Percentiles rank a stretch among this genome's conserved stretches.
phyloP scores from a whole-genome alignment of 2,888 invertebrate species.

The Ryuthela nishihirai region DNA sequence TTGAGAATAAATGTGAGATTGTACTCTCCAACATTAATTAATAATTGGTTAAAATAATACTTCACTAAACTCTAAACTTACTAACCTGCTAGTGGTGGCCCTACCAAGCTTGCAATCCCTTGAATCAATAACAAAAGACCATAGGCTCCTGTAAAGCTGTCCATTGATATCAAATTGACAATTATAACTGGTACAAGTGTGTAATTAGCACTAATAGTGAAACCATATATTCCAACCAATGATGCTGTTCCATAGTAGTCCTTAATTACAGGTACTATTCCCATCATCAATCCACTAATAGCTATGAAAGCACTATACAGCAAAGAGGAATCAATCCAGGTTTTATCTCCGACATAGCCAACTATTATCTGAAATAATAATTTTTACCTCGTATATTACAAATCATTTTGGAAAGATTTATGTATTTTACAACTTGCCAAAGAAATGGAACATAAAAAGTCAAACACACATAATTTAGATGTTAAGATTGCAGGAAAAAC shows the following conservation, averaged over 20 bases:
- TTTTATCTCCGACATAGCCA: constrained; percentile 84
- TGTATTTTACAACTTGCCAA: no score
- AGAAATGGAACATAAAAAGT: no score
- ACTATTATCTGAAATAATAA: constrained; percentile 62
- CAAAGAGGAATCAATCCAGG: constrained; percentile 74
- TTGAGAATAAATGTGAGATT: no score
- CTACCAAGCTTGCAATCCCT: constrained; percentile 82
- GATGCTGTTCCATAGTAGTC: constrained; percentile 61
- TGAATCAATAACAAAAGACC: constrained; percentile 81
- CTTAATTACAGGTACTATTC: constrained; percentile 60
- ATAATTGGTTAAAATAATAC: no score
- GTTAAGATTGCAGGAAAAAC: no score
- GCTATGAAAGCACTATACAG: constrained; percentile 74
- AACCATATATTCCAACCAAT: constrained; percentile 72
- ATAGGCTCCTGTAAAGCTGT: constrained; percentile 86
- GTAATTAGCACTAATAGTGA: constrained; percentile 88
- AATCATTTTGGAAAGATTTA: no score
- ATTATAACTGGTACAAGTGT: constrained; percentile 84
- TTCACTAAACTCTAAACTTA: no score
- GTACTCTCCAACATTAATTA: no score
- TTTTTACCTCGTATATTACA: no score
- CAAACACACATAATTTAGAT: no score
- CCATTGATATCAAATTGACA: constrained; percentile 82
- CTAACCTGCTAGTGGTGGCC: constrained; percentile 83
- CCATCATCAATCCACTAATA: constrained; percentile 55